Percentiles rank a stretch among this genome's conserved stretches.
Conservation (phyloP, 2,113 vertebrate genomes). For the Abramis brama region DNA sequence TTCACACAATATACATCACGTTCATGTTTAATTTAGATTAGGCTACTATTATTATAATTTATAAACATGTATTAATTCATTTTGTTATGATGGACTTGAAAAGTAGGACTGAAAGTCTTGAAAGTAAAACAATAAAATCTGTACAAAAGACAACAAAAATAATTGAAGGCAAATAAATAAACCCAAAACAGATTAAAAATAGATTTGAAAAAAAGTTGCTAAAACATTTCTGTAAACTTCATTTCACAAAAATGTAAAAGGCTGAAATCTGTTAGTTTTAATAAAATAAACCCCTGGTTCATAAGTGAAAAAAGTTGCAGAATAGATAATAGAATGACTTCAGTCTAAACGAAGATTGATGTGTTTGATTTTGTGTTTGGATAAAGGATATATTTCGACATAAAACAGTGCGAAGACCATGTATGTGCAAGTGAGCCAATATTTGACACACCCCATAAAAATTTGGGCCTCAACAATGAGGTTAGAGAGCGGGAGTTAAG, state of each 20-base stretch:
- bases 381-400: neutral
- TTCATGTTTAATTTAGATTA: too few species aligned
- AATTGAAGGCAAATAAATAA: too few species aligned
- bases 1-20: too few species aligned
- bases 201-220: neutral
- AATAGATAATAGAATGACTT: neutral
- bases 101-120: too few species aligned
- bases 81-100: too few species aligned
- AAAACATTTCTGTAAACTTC: neutral
- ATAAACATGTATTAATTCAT: too few species aligned
- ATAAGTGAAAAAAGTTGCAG: neutral
- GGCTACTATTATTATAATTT: too few species aligned
- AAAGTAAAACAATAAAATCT: too few species aligned
- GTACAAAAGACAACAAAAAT: too few species aligned
- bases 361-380: neutral
- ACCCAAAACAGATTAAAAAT: too few species aligned
- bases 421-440: neutral
- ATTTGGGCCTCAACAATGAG: neutral
- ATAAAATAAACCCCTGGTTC: neutral
- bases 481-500: conserved; percentile 16
- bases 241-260: neutral
- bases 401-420: neutral
- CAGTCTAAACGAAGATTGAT: neutral
- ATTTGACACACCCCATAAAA: conserved; percentile 5
- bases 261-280: neutral